Evolutionary conservation across 2,888 invertebrate species (phyloP).

Genomic region (Siphlonurus alternatus): DNA sequence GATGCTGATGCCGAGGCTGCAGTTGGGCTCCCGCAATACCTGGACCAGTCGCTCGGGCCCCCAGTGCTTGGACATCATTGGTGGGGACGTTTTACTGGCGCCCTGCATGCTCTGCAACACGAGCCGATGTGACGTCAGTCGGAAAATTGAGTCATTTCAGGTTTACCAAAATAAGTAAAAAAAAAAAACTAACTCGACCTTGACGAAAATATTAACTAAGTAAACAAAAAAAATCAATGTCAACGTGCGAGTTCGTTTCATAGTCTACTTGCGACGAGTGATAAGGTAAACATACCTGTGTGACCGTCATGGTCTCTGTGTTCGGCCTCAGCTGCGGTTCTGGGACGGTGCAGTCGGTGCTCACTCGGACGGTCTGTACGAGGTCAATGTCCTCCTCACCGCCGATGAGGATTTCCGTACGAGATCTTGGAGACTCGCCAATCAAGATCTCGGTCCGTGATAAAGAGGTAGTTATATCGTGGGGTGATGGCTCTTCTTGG

Average conservation of each 20-base stretch:
- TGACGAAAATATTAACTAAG: no score
- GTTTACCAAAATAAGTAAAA: not conserved
- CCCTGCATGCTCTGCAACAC: not conserved
- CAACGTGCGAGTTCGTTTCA: not conserved
- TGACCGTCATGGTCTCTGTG: not conserved
- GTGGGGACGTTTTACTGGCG: not conserved
- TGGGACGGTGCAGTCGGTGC: not conserved
- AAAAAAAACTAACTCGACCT: no score
- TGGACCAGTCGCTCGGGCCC: conserved; percentile 62
- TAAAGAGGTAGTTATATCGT: no score
- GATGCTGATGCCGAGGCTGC: conserved; percentile 90
- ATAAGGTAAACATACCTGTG: not conserved
- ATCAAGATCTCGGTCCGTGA: not conserved
- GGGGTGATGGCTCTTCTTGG: not conserved
- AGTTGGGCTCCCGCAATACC: conserved; percentile 50
- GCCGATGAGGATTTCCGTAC: conserved; percentile 4
- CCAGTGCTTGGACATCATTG: conserved; percentile 52
- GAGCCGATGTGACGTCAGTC: no score
- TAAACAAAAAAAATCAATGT: not conserved
- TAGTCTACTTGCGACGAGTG: not conserved
- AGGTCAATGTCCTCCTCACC: not conserved
- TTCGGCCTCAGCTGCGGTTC: not conserved
- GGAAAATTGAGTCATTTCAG: no score
- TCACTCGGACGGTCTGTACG: not conserved
- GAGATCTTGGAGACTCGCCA: not conserved